phyloP scores from a whole-genome alignment of 2,113 vertebrate genomes.

The Rattus rattus region DNA sequence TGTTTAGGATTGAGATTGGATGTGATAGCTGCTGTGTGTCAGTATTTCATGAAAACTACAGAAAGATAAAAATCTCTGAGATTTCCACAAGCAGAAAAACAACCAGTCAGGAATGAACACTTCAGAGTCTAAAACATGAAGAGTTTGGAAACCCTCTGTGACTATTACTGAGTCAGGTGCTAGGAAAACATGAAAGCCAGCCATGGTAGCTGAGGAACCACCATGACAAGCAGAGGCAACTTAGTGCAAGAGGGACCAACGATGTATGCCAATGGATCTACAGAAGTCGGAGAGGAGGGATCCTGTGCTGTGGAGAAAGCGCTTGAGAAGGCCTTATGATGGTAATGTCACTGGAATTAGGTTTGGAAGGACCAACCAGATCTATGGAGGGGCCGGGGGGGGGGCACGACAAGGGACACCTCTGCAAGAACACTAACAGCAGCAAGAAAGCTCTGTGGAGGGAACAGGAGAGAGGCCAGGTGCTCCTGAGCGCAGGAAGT shows the following conservation, averaged over 20 bases:
- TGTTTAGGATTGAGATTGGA: constrained; percentile 54
- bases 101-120: background rate
- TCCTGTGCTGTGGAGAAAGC: background rate
- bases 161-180: background rate
- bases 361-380: background rate
- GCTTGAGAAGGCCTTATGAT: fast-evolving
- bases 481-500: background rate
- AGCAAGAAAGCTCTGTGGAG: background rate
- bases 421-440: background rate
- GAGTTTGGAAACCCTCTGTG: background rate
- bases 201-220: background rate
- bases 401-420: background rate
- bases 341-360: background rate
- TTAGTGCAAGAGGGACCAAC: no score
- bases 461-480: constrained; percentile 29
- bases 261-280: fast-evolving
- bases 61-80: constrained; percentile 49
- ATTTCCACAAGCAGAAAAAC: constrained; percentile 54
- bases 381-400: background rate
- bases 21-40: constrained; percentile 62
- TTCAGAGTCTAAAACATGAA: background rate
- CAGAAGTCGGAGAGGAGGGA: background rate
- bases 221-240: background rate
- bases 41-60: constrained; percentile 20
- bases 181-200: background rate